Conservation (phyloP, 2,113 vertebrate genomes). For the Rhynchomys soricoides region DNA sequence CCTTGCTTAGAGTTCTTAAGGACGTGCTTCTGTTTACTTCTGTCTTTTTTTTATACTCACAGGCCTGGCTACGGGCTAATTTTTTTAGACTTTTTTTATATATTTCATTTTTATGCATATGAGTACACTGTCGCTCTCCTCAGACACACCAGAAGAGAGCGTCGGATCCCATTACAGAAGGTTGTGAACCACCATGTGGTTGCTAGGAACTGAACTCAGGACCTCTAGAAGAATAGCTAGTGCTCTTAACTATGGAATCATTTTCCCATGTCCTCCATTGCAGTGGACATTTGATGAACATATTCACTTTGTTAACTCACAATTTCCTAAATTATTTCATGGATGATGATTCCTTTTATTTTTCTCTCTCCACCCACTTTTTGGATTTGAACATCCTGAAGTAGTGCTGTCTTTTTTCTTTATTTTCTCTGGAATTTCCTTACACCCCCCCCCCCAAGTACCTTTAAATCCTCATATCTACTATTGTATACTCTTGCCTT, state of each 20-base stretch:
- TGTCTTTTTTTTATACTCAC: too few relatives aligned
- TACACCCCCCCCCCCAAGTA: constrained; percentile 16
- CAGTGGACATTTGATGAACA: background rate
- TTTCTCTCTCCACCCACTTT: background rate
- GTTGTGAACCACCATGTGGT: too few relatives aligned
- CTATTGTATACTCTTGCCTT: background rate
- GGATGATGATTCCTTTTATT: background rate
- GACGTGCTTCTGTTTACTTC: too few relatives aligned
- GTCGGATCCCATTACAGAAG: too few relatives aligned
- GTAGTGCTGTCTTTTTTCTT: background rate
- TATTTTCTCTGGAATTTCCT: constrained; percentile 16
- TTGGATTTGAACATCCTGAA: constrained; percentile 17
- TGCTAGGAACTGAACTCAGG: background rate
- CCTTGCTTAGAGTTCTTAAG: too few relatives aligned
- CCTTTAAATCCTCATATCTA: background rate
- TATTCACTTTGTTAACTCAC: constrained; percentile 28
- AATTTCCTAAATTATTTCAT: background rate
- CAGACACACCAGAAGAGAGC: too few relatives aligned
- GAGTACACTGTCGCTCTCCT: too few relatives aligned
- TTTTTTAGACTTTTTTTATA: too few relatives aligned
- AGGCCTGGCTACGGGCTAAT: too few relatives aligned
- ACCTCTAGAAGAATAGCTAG: background rate
- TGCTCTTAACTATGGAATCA: background rate
- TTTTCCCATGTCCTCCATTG: background rate
- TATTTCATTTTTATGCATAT: too few relatives aligned